Conservation (phyloP, 2,888 invertebrate species). For the Ophion ventricosus region DNA sequence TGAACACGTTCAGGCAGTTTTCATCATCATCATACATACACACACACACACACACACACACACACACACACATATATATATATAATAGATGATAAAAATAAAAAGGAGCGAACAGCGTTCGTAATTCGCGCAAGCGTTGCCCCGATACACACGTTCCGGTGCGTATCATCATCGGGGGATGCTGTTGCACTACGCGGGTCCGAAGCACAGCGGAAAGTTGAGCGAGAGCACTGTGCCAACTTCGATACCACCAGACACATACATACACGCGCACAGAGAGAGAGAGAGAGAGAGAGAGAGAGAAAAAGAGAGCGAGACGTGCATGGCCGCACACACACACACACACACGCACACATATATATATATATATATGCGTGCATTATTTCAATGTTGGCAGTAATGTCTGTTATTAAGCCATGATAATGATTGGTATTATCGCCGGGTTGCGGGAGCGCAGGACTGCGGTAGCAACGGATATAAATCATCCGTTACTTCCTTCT, state of each 20-base stretch:
- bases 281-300: too few species aligned
- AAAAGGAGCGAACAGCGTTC: background rate
- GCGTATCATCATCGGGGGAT: too few species aligned
- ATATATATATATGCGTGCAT: slow-evolving; percentile 73
- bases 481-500: slow-evolving; percentile 83
- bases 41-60: background rate
- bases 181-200: too few species aligned
- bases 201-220: too few species aligned
- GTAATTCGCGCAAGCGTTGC: too few species aligned
- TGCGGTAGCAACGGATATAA: slow-evolving; percentile 83
- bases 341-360: slow-evolving; percentile 1
- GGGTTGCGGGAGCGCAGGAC: slow-evolving; percentile 81
- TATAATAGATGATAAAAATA: background rate
- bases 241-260: too few species aligned
- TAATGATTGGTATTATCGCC: slow-evolving; percentile 84
- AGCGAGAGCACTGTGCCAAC: too few species aligned
- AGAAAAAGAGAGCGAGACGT: too few species aligned
- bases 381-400: slow-evolving; percentile 84
- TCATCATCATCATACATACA: slow-evolving; percentile 33
- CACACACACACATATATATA: background rate
- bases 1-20: slow-evolving; percentile 24
- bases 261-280: too few species aligned
- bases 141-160: too few species aligned
- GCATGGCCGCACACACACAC: background rate
- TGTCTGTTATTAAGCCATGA: slow-evolving; percentile 84